Base-by-base conservation (phyloP, 2,113 vertebrate species). In the Upupa epops region DNA sequence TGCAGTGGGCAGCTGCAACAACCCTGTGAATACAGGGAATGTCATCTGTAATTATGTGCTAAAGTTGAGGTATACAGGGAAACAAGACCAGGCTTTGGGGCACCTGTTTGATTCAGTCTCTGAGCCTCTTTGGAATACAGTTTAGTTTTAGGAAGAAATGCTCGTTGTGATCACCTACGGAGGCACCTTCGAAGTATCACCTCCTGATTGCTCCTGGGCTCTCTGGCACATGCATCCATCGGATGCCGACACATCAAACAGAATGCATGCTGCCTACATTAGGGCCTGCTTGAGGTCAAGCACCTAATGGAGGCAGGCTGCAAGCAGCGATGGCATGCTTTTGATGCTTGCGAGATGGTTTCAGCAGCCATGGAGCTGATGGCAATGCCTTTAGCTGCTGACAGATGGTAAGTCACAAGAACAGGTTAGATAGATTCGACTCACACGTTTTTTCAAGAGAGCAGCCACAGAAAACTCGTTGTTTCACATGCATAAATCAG, bases 371-470 rank as follows among this genome's bases (percentile, higher is more conserved):
- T 66, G 60, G 13, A 31, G 86, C 20, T 63, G 56, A 80, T 65
- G 32, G 81, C 16, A 60, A 77, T 71, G 54, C 59, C 13, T 31
- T 74, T 69, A 88, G 49, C 22, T 37, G 83, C 34, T 90, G 31
- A 59, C 17, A 83, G 45, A 83, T 75, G 36, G 51, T 19, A 92
- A 75, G 11, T 60, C 70, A 86, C 40, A 78, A 65, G 58, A 86
- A 92, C 51, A 51, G 29, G 24, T 86, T 81, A 74, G 49, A 74
- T 22, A 86, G 40, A 61, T 65, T 83, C 76, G 79, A 82, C 72
- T 93, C 76, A 90, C 89, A 78, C 65, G 48, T 78, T 81, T 93
- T 74, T 83, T 71, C 60, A 75, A 37, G 49, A 78, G 37, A 81
- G 26, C 48, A 59, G 36, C 42, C 61, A 34, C 54, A 90, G 68